Conservation (phyloP, 2,113 vertebrate species). For the Sprattus sprattus region DNA sequence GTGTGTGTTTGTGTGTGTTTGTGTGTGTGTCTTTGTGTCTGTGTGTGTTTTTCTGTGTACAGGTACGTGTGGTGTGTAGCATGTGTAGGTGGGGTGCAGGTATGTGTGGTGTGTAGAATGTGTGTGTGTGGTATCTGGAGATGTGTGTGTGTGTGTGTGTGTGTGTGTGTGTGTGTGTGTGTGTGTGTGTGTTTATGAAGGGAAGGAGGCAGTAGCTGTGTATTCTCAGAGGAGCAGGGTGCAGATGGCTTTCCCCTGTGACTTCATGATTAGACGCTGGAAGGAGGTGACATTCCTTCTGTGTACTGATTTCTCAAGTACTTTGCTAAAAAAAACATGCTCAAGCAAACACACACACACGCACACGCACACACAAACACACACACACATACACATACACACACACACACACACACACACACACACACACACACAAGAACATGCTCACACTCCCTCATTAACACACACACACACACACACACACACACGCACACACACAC, state of each 20-base stretch:
- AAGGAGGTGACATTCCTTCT: conserved; percentile 18
- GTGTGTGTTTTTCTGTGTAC: background rate
- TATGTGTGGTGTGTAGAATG: background rate
- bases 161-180: conserved; percentile 11
- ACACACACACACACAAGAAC: background rate
- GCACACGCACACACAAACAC: background rate
- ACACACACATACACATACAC: background rate
- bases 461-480: background rate
- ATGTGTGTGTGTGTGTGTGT: background rate
- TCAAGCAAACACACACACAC: background rate
- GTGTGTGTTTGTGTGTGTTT: background rate
- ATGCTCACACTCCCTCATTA: background rate
- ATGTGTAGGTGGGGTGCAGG: too few species aligned
- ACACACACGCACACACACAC: background rate
- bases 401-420: background rate
- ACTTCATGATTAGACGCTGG: conserved; percentile 12
- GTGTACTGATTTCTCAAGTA: conserved; percentile 9
- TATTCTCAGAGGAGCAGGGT: conserved; percentile 10
- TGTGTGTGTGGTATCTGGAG: background rate
- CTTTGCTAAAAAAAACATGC: background rate
- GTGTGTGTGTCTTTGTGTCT: background rate
- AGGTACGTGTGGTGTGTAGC: too few species aligned
- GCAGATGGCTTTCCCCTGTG: conserved; percentile 11
- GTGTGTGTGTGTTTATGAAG: background rate
- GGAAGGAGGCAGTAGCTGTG: background rate